phyloP scores from a whole-genome alignment of 1,140 invertebrate species.

The Gryon sp. region DNA sequence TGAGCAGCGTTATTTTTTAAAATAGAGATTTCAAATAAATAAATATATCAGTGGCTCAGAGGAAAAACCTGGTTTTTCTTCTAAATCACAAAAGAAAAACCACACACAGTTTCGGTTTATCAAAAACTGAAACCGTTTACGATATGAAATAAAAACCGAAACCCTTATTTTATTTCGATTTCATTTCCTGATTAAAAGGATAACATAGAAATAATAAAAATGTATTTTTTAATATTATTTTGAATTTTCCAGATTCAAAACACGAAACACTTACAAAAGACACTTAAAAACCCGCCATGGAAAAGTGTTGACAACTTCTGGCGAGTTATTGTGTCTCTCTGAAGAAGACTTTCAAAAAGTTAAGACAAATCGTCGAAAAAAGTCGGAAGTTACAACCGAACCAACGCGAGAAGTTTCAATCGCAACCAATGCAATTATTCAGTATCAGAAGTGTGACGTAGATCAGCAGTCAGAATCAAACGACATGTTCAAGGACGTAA shows the following conservation, averaged over 20 bases:
- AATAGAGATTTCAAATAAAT: too few relatives aligned
- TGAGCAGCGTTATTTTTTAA: too few relatives aligned
- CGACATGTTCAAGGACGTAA: conserved; percentile 47
- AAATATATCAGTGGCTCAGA: too few relatives aligned
- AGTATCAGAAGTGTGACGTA: conserved; percentile 49
- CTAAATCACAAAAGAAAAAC: too few relatives aligned
- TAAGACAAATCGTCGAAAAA: conserved; percentile 75
- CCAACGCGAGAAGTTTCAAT: conserved; percentile 49
- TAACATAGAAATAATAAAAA: too few relatives aligned
- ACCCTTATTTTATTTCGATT: too few relatives aligned
- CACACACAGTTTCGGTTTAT: too few relatives aligned
- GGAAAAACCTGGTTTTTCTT: too few relatives aligned
- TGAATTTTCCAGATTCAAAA: conserved; percentile 81
- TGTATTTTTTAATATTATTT: conserved; percentile 31
- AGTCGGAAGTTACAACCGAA: conserved; percentile 18
- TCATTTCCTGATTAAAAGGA: too few relatives aligned
- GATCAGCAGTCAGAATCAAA: conserved; percentile 22
- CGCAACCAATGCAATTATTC: conserved; percentile 65
- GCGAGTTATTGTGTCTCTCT: conserved; percentile 80
- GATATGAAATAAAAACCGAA: too few relatives aligned
- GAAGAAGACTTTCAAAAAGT: conserved; percentile 82
- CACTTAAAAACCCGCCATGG: conserved; percentile 83
- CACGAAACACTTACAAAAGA: conserved; percentile 84
- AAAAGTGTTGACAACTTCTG: conserved; percentile 82
- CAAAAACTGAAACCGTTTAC: too few relatives aligned